Percentiles rank a stretch among this genome's conserved stretches.
Evolutionary conservation across 2,888 invertebrate genomes (phyloP).

Genomic region (Atrina japonica): DNA sequence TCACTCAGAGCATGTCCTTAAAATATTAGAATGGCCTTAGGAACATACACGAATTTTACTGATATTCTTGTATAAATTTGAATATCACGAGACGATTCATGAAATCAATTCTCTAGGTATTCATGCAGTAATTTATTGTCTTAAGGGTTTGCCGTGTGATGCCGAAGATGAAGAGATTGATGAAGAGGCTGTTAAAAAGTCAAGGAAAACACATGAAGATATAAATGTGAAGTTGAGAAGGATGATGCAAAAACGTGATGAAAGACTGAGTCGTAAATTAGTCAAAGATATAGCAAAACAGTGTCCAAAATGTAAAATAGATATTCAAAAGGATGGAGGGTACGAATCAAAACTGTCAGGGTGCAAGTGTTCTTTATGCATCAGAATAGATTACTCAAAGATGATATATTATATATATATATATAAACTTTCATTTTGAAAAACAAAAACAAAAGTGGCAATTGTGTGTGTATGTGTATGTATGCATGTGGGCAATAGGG

Average conservation of each 20-base stretch:
- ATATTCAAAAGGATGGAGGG: constrained; percentile 19
- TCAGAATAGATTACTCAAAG: no score
- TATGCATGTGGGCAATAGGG: no score
- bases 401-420: not conserved
- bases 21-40: no score
- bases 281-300: not conserved
- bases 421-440: not conserved
- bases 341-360: not conserved
- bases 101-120: no score
- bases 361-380: no score
- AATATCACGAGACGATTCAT: no score
- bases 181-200: constrained; percentile 6
- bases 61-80: no score
- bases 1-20: no score
- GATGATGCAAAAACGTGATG: not conserved
- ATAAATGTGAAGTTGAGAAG: constrained; percentile 41
- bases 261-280: constrained; percentile 8
- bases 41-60: no score
- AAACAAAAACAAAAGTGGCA: no score
- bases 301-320: constrained; percentile 20
- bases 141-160: not conserved
- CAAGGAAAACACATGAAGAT: constrained; percentile 14
- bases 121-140: no score
- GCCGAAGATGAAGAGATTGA: not conserved
- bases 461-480: no score